Evolutionary conservation across 2,888 invertebrate genomes (phyloP), one percentile per base, ranked within the genome.

Genomic region (Tenthredo mesomela): DNA sequence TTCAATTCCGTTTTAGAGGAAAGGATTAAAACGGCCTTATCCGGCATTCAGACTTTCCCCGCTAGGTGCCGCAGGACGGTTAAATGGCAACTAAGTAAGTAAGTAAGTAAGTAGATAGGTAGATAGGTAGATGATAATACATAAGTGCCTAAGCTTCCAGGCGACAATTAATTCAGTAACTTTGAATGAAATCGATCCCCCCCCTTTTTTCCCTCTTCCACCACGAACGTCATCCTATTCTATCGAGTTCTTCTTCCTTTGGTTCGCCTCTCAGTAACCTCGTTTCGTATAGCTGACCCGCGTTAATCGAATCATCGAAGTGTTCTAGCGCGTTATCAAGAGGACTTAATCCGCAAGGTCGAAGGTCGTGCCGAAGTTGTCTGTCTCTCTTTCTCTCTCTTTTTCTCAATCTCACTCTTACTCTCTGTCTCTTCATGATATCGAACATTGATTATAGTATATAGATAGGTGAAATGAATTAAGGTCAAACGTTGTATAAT

Each of bases 1-100:
- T 61, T 61, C 61, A 61, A 61, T 61, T 61, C 61, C 61, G 61
- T 61, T 61, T 61, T 61, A 61, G 25, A 25, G 61, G 25, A 90
- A 90, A 87, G 67, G 67, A 67, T 67, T 67, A 67, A 67, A 67
- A 67, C 33, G 67, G 67, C 67, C 18, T 67, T 67, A 67, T 67
- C 67, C 67, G 29, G 67, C 33, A 67, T 67, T 29, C 33, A 67
- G 67, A 29, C 18, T 67, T 67, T 67, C 15, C 33, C 67, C 7
- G 33, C 1, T 25, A 33, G 29, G 67, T 25, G 67, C 33, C 67
- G 33, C 33, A 33, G 29, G 29, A 67, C 33, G 33, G 33, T 33
- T 67, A 33, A 33, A 25, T 33, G 29, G 67, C 67, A 67, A 67
- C 67, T 67, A 25, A 61, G 67, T 67, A 67, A 29, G 25, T 61